Percentiles rank a stretch among this genome's conserved stretches.
Conservation (phyloP, 2,888 invertebrate genomes). For the Dynastes grantii region DNA sequence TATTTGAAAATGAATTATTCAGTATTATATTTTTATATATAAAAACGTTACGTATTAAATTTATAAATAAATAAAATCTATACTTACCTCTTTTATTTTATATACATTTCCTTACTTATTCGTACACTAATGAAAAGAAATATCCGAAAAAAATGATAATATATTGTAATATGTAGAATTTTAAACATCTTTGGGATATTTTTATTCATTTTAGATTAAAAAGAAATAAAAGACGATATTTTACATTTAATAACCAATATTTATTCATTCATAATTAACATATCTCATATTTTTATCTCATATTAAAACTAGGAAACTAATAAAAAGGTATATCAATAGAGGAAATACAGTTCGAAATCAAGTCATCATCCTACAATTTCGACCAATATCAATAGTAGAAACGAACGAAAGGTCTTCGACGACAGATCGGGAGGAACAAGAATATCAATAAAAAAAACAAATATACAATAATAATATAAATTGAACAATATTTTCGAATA, state of each 20-base stretch:
- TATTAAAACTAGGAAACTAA: slow-evolving; percentile 59
- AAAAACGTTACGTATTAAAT: no score
- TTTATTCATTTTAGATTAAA: neutral
- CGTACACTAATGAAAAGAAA: no score
- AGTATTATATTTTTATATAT: no score
- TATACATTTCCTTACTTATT: no score
- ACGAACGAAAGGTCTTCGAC: slow-evolving; percentile 46
- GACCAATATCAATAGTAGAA: neutral
- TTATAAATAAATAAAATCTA: no score
- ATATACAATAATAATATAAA: slow-evolving; percentile 56
- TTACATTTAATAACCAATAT: slow-evolving; percentile 64
- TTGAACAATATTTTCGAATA: slow-evolving; percentile 27
- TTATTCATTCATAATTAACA: slow-evolving; percentile 66
- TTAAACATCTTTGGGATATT: neutral
- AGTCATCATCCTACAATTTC: neutral
- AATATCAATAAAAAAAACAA: slow-evolving; percentile 55
- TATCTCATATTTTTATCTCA: slow-evolving; percentile 55
- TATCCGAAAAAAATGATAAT: no score
- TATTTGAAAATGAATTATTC: no score
- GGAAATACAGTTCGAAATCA: slow-evolving; percentile 5
- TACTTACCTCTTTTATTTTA: no score
- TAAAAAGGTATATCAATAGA: slow-evolving; percentile 35
- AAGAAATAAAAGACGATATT: slow-evolving; percentile 45
- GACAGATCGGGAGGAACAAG: slow-evolving; percentile 52
- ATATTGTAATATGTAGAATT: no score